A percentile compares a stretch with the other conserved stretches of the same genome.
Evolutionary conservation across 2,888 invertebrate species (phyloP).

Genomic region (Asteroscopus sphinx): DNA sequence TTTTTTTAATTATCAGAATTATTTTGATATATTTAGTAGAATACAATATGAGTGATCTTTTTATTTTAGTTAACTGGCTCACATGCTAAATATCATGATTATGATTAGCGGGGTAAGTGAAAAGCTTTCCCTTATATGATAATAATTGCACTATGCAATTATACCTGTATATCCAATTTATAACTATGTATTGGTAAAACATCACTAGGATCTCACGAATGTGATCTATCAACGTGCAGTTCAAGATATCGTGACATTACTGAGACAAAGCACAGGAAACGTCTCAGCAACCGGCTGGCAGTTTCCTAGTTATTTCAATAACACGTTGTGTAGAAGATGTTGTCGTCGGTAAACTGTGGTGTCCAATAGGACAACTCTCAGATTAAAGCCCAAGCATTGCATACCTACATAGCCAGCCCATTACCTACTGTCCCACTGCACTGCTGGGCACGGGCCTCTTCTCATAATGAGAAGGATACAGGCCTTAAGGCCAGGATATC

Average conservation of each 20-base stretch:
- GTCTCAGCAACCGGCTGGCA: constrained; percentile 80
- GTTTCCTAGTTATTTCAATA: constrained; percentile 89
- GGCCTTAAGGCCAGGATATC: too few relatives aligned
- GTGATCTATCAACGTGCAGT: constrained; percentile 55
- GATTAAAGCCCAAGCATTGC: too few relatives aligned
- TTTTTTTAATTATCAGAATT: constrained; percentile 20
- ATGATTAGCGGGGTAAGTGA: background rate
- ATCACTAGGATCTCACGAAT: constrained; percentile 49
- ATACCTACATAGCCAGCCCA: too few relatives aligned
- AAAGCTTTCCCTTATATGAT: too few relatives aligned
- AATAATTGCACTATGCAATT: background rate
- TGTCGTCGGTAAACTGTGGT: too few relatives aligned
- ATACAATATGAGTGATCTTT: constrained; percentile 10
- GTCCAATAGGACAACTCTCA: too few relatives aligned
- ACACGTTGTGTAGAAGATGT: too few relatives aligned
- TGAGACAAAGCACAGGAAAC: constrained; percentile 86
- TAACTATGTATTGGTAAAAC: constrained; percentile 13
- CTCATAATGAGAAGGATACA: too few relatives aligned
- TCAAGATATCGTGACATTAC: constrained; percentile 69
- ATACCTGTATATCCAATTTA: constrained; percentile 5
- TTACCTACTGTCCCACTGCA: too few relatives aligned
- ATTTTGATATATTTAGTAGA: background rate
- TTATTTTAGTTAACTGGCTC: constrained; percentile 2
- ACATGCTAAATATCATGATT: background rate
- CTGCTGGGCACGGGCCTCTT: too few relatives aligned